Percentiles rank a stretch among this genome's conserved stretches.
phyloP scores from a whole-genome alignment of 2,888 invertebrate genomes.

The Melieria crassipennis region DNA sequence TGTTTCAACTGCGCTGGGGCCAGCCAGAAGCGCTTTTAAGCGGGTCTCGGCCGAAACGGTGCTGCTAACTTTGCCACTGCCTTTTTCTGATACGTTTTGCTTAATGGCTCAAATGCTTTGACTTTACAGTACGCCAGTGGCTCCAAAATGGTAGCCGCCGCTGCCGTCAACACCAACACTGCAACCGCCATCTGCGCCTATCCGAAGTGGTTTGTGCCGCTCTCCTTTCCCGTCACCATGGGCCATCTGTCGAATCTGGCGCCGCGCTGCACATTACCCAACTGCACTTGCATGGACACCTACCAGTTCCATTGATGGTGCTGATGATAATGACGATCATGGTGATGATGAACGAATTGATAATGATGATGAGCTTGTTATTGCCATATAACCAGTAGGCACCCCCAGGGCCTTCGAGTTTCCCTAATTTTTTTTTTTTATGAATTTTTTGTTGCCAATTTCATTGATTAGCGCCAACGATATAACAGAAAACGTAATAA shows the following conservation, averaged over 20 bases:
- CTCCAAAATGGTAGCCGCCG: conserved; percentile 28
- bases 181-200: conserved; percentile 55
- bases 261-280: conserved; percentile 66
- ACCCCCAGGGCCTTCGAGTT: too few species aligned
- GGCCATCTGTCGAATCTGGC: conserved; percentile 66
- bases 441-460: too few species aligned
- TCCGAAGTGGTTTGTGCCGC: conserved; percentile 64
- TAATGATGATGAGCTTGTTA: too few species aligned
- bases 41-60: conserved; percentile 56
- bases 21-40: conserved; percentile 54
- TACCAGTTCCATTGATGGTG: conserved; percentile 55
- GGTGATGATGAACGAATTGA: too few species aligned
- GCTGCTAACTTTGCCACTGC: neutral
- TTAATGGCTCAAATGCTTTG: conserved; percentile 28
- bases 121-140: conserved; percentile 34
- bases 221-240: conserved; percentile 64
- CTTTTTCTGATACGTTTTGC: neutral
- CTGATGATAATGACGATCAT: neutral
- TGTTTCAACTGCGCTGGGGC: neutral
- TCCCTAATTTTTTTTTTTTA: too few species aligned
- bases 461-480: too few species aligned
- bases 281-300: conserved; percentile 59
- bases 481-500: too few species aligned
- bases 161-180: conserved; percentile 35
- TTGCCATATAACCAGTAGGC: too few species aligned